Percentiles rank a stretch among this genome's conserved stretches.
These are phyloP conservation scores for Hormaphis cornu DNA, from an alignment of 1,140 invertebrate genomes.

Conservation along the genomic window DNA sequence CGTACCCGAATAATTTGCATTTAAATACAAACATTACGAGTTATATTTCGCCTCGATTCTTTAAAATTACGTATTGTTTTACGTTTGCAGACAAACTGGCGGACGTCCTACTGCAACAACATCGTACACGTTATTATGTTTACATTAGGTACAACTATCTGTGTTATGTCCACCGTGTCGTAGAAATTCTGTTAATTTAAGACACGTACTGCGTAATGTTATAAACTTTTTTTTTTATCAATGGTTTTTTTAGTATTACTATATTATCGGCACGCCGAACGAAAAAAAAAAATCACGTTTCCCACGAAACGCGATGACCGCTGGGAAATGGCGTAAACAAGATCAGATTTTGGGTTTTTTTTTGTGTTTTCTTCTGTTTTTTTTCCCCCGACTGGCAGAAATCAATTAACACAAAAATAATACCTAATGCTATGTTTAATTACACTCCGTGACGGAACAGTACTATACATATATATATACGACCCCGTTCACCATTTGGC, in stretches of 20 bases:
- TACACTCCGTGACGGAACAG: neutral
- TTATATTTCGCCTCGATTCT: too few species aligned
- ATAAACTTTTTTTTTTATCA: conserved; percentile 2
- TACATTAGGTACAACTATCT: too few species aligned
- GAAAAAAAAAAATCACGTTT: conserved; percentile 21
- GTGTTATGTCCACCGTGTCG: too few species aligned
- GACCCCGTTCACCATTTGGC: neutral
- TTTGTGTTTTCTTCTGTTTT: neutral
- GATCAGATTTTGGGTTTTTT: neutral
- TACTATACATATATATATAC: too few species aligned
- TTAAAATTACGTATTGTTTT: too few species aligned
- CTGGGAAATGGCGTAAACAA: conserved; percentile 21
- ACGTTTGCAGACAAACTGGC: too few species aligned
- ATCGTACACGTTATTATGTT: too few species aligned
- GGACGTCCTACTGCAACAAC: too few species aligned
- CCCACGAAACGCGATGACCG: conserved; percentile 25
- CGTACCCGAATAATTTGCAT: too few species aligned
- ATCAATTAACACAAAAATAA: conserved; percentile 14
- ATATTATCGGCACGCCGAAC: conserved; percentile 17
- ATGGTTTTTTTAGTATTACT: neutral
- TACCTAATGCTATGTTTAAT: conserved; percentile 6
- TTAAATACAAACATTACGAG: too few species aligned
- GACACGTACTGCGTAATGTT: neutral
- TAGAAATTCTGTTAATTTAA: neutral
- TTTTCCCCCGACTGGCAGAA: neutral